Percentiles rank a stretch among this genome's conserved stretches.
These are phyloP conservation scores for Tetraodon nigroviridis DNA, from an alignment of 2,113 vertebrate species.

Conservation along the genomic window DNA sequence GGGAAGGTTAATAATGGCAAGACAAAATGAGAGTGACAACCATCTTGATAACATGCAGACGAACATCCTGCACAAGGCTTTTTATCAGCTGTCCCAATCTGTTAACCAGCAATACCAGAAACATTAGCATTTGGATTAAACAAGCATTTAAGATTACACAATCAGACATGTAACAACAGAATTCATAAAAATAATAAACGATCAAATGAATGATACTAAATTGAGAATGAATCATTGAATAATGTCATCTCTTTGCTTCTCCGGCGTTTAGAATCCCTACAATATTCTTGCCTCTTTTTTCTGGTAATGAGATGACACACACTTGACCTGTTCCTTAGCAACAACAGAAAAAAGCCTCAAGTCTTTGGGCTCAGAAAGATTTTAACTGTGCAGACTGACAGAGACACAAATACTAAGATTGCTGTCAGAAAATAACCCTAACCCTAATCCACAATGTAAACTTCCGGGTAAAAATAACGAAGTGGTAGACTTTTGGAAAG, in stretches of 20 bases:
- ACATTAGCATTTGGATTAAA: too few species aligned
- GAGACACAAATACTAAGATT: constrained; percentile 2
- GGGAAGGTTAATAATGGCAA: too few species aligned
- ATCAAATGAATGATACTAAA: too few species aligned
- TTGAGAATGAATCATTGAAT: too few species aligned
- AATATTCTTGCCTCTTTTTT: constrained; percentile 17
- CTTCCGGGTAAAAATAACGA: neutral
- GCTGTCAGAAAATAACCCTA: constrained; percentile 6
- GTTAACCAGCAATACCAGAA: too few species aligned
- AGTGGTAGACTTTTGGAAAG: neutral
- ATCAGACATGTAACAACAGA: too few species aligned
- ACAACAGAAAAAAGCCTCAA: constrained; percentile 52
- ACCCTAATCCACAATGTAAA: constrained; percentile 13
- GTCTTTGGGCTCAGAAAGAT: constrained; percentile 14
- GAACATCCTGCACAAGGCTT: too few species aligned
- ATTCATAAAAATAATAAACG: too few species aligned
- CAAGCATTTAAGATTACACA: too few species aligned
- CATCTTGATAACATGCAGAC: too few species aligned
- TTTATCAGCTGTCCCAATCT: too few species aligned
- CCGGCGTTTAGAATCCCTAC: neutral
- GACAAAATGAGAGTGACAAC: too few species aligned
- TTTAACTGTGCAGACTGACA: constrained; percentile 7
- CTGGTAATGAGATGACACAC: constrained; percentile 26
- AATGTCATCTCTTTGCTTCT: neutral
- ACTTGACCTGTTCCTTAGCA: constrained; percentile 59